Evolutionary conservation across 2,888 invertebrate species (phyloP).

Genomic region (Lasioglossum pauxillum): DNA sequence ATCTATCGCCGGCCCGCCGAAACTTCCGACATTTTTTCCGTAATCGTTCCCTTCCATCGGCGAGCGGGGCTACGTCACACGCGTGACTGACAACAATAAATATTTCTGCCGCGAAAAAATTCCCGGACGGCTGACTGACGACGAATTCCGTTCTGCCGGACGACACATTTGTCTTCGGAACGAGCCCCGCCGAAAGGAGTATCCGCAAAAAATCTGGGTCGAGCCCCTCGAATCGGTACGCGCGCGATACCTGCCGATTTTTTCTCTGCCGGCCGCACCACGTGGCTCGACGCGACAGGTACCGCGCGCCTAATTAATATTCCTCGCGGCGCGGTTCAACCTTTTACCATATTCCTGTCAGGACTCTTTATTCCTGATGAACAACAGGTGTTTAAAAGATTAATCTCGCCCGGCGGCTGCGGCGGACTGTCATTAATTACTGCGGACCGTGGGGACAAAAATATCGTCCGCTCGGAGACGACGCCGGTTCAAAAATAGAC

Average conservation of each 20-base stretch:
- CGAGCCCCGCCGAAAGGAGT: not conserved
- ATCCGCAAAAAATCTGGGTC: not conserved
- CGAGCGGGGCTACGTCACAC: constrained; percentile 38
- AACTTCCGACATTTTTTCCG: constrained; percentile 62
- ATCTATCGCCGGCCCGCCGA: constrained; percentile 33
- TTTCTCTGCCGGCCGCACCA: not conserved
- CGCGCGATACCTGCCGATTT: not conserved
- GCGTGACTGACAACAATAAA: constrained; percentile 63
- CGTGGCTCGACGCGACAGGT: not conserved
- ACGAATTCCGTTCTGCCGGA: not conserved
- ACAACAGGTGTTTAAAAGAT: constrained; percentile 10
- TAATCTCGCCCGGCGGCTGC: constrained; percentile 1
- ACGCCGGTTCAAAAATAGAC: not conserved
- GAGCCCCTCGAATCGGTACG: not conserved
- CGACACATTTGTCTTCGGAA: constrained; percentile 13
- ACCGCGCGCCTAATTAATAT: constrained; percentile 6
- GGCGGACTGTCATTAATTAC: not conserved
- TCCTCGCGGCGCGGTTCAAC: not conserved
- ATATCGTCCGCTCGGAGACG: not conserved
- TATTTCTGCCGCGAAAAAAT: constrained; percentile 24
- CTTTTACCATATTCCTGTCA: constrained; percentile 1
- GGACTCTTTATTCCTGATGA: not conserved
- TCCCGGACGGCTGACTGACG: not conserved
- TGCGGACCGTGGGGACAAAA: not conserved
- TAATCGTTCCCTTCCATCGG: constrained; percentile 31